Evolutionary conservation across 2,888 invertebrate species (phyloP), one percentile per base, ranked within the genome.

Genomic region (Nomada flava): DNA sequence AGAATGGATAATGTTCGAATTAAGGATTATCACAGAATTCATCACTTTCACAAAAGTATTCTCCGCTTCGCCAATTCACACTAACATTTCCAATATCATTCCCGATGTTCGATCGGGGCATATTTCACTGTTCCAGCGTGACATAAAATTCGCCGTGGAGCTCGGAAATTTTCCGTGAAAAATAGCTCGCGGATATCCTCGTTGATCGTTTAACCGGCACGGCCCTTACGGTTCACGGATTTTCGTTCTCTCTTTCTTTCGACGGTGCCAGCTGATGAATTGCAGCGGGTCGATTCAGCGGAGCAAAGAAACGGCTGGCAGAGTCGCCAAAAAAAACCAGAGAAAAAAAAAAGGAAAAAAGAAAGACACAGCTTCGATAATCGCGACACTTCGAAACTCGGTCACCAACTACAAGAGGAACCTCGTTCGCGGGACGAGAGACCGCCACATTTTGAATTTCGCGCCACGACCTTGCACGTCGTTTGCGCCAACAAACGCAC

Each of bases 391-490:
- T 44, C 47, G 69, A 50, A 79, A 79, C 77, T 77, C 76, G 65
- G 79, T 71, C 79, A 71, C 23, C 63, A 44, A 11, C 18, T 50
- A 20, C 26, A 11, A 65, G 42, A 65, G 53, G 5, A 52, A 7
- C 36, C 29, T 2, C 26, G 7, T 42, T 59, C 76, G 29, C 13
- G 76, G 36, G 47, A 47, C 69, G 64, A 47, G 53, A 44, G 64
- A 36, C 70, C 29, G 52, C 76, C 29, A 71, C 50, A 53, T 29
- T 79, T 79, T 76, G 77, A 77, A 77, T 77, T 77, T 79, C 65
- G 55, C 65, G 52, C 59, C 52, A 36, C 68, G 70, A 79, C 76
- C 77, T 79, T 79, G 70, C 47, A 53, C 69, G 57, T 57, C 36
- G 76, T 76, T 44, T 65, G 36, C 71, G 7, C 20, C n/a, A 9